Conservation (phyloP, 2,797 vertebrate species). For the Macroramphosus scolopax region DNA sequence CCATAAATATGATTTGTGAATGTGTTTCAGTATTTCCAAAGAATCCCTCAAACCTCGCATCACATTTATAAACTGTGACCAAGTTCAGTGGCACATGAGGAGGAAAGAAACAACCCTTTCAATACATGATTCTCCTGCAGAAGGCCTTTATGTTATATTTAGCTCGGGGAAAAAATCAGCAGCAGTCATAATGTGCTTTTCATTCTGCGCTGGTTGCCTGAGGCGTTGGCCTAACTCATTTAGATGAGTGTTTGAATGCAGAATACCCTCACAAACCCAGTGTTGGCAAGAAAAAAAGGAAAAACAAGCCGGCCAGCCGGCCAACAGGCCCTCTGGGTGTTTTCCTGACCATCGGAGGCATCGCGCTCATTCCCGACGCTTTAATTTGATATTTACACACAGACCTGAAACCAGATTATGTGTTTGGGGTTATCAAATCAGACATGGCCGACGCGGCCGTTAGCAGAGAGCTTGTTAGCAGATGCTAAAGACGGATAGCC, state of each 20-base stretch:
- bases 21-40: slow-evolving; percentile 15
- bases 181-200: slow-evolving; percentile 70
- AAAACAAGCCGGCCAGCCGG: slow-evolving; percentile 36
- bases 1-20: too few species aligned
- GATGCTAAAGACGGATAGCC: slow-evolving; percentile 18
- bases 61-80: slow-evolving; percentile 36
- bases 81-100: slow-evolving; percentile 23
- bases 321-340: slow-evolving; percentile 44
- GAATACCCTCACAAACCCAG: slow-evolving; percentile 44
- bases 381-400: slow-evolving; percentile 61
- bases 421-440: slow-evolving; percentile 54
- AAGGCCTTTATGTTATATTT: slow-evolving; percentile 61
- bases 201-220: slow-evolving; percentile 62
- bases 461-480: slow-evolving; percentile 23
- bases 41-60: slow-evolving; percentile 16
- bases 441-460: slow-evolving; percentile 31
- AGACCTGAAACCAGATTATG: slow-evolving; percentile 56
- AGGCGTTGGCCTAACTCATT: slow-evolving; percentile 64
- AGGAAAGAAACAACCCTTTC: slow-evolving; percentile 14
- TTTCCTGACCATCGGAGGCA: slow-evolving; percentile 49
- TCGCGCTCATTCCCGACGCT: slow-evolving; percentile 37
- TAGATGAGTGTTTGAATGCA: slow-evolving; percentile 67
- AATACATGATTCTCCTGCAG: slow-evolving; percentile 43
- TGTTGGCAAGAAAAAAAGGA: slow-evolving; percentile 6
- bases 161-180: slow-evolving; percentile 59